Evolutionary conservation across 2,797 vertebrate genomes (phyloP).

Genomic region (Diplodus sargus): DNA sequence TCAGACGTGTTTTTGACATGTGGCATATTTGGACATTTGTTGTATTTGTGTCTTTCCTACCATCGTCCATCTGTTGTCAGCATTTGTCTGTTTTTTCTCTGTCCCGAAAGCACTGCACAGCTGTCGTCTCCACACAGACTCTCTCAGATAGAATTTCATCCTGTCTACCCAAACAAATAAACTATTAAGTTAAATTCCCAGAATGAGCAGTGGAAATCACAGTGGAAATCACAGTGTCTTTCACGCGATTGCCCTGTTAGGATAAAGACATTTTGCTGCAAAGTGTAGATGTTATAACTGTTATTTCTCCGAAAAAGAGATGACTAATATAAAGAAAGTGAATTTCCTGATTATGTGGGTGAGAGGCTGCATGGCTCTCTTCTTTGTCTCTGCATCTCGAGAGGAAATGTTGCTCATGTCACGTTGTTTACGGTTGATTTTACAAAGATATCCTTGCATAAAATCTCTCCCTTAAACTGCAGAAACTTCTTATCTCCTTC

Average conservation of each 20-base stretch:
- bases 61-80: not conserved
- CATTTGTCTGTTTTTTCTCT: conserved; percentile 9
- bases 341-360: conserved; percentile 32
- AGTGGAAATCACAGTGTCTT: not conserved
- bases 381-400: not conserved
- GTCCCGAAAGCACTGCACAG: not conserved
- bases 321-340: conserved; percentile 29
- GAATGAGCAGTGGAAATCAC: not conserved
- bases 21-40: not conserved
- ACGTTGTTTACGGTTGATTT: not conserved
- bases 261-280: not conserved
- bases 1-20: not conserved
- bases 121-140: not conserved
- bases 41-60: not conserved
- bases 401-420: not conserved
- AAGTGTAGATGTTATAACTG: not conserved
- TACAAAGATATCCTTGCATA: not conserved
- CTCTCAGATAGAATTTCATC: not conserved
- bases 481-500: not conserved
- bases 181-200: not conserved
- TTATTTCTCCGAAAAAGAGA: not conserved
- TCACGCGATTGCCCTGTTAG: not conserved
- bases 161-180: not conserved
- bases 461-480: not conserved
- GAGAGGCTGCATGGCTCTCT: not conserved